Evolutionary conservation across 2,797 vertebrate species (phyloP), one percentile per base, ranked within the genome.

Genomic region (Spinibarbus caldwelli): DNA sequence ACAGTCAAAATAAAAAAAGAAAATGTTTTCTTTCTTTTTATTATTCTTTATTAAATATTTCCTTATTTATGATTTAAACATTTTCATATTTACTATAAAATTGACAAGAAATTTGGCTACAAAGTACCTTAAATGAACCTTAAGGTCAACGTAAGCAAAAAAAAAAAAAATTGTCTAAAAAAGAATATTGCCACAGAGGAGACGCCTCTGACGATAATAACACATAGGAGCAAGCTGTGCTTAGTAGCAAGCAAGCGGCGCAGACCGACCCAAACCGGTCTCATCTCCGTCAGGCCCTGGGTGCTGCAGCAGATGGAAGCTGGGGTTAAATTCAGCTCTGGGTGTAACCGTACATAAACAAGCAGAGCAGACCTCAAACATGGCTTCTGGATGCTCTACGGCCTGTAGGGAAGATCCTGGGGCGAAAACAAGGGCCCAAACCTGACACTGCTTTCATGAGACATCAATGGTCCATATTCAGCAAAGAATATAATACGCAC

Each of bases 291-390:
- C 84, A 86, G 84, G 84, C 79, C 75, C 86, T 86, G 87, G 83
- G 87, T 89, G 87, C 86, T 87, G 84, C 80, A 85, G 75, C 87
- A 89, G 87, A 89, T 87, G 87, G 87, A 76, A 87, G 84, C 86
- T 85, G 85, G 89, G 89, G 87, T 87, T 90, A 90, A 90, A 90
- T 88, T 90, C 87, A 90, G 89, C 86, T 90, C 89, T 87, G 89
- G 89, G 89, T 90, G 89, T 90, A 90, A 90, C 89, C 89, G 15
- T 86, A 87, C 87, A 88, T 87, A 88, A 90, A 90, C 87, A 90
- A 87, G 87, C 86, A 78, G 76, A 83, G 82, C 79, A 86, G 86
- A 88, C 87, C 89, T 90, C 89, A 88, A 88, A 87, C 87, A 86
- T 73, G 78, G 79, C 86, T 87, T 86, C 86, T 87, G 82, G 87